These are phyloP conservation scores for Danio aesculapii DNA, from an alignment of 2,797 vertebrate species.

Conservation along the genomic window DNA sequence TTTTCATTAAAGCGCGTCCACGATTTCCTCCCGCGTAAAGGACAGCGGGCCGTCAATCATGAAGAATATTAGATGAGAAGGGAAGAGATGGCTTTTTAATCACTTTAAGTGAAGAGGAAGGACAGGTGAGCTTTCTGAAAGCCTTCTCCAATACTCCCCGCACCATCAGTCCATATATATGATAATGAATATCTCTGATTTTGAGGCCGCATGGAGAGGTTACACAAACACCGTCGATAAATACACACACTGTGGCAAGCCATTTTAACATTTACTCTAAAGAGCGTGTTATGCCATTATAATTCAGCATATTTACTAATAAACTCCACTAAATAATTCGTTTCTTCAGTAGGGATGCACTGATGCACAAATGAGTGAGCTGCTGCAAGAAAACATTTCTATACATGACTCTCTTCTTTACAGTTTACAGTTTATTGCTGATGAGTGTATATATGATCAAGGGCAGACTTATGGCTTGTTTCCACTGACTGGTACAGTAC, in stretches of 20 bases:
- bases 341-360: too few species aligned
- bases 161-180: conserved; percentile 53
- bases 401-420: too few species aligned
- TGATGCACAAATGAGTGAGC: too few species aligned
- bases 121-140: conserved; percentile 50
- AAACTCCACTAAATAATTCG: too few species aligned
- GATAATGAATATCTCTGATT: conserved; percentile 51
- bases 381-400: too few species aligned
- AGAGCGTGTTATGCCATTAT: too few species aligned
- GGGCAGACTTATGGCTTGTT: too few species aligned
- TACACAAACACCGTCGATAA: conserved; percentile 30
- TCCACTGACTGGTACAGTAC: too few species aligned
- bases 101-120: conserved; percentile 51
- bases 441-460: too few species aligned
- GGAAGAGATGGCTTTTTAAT: conserved; percentile 59
- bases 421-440: too few species aligned
- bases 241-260: neutral
- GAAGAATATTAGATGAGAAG: conserved; percentile 49
- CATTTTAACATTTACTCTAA: too few species aligned
- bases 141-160: conserved; percentile 40
- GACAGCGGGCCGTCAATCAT: conserved; percentile 57
- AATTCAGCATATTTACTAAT: too few species aligned
- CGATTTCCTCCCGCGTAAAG: conserved; percentile 45
- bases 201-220: conserved; percentile 30
- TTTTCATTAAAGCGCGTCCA: conserved; percentile 64